A percentile compares a stretch with the other conserved stretches of the same genome.
Evolutionary conservation across 1,140 invertebrate genomes (phyloP).

Genomic region (Euura lappo): DNA sequence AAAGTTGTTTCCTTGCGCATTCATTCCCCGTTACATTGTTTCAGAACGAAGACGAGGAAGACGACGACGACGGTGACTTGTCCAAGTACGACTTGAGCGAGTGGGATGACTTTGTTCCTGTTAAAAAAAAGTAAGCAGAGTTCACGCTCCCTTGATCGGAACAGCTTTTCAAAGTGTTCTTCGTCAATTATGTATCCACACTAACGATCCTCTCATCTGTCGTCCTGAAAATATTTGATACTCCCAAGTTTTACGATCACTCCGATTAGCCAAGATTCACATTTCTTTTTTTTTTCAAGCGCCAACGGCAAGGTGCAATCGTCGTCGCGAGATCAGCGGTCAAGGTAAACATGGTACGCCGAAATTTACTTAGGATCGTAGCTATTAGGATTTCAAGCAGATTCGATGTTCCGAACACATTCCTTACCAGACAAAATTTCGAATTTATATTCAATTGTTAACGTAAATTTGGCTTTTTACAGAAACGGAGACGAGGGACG

Average conservation of each 20-base stretch:
- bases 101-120: conserved; percentile 66
- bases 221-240: conserved; percentile 18
- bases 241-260: conserved; percentile 18
- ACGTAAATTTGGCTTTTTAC: conserved; percentile 22
- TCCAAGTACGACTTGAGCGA: conserved; percentile 84
- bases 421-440: not conserved
- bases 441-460: too few relatives aligned
- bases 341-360: conserved; percentile 44
- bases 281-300: conserved; percentile 44
- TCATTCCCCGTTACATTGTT: conserved; percentile 19
- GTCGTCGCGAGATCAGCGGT: conserved; percentile 41
- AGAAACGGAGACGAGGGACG: conserved; percentile 45
- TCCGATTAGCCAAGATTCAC: too few relatives aligned
- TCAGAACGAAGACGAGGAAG: conserved; percentile 53
- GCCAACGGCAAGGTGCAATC: conserved; percentile 40
- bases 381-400: conserved; percentile 6
- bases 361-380: not conserved
- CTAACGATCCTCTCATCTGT: not conserved
- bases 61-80: conserved; percentile 77
- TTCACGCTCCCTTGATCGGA: not conserved
- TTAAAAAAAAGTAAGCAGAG: conserved; percentile 48
- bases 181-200: not conserved
- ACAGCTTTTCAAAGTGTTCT: not conserved
- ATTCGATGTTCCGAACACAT: not conserved
- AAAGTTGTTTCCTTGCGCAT: conserved; percentile 29